Evolutionary conservation across 1,140 invertebrate species (phyloP).

Genomic region (Acarapis woodi): DNA sequence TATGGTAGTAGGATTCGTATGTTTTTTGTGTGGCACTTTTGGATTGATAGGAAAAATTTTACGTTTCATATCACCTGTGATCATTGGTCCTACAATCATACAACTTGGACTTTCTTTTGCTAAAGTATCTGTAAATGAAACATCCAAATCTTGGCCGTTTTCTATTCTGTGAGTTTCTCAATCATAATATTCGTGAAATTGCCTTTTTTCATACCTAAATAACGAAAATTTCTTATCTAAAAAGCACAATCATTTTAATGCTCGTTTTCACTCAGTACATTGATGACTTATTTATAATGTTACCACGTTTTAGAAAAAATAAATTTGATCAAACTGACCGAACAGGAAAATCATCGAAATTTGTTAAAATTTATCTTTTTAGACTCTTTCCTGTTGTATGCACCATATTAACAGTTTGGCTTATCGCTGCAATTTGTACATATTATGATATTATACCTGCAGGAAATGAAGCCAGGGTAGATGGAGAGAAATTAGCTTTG

Average conservation of each 20-base stretch:
- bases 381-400: background rate
- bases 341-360: background rate
- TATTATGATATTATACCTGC: background rate
- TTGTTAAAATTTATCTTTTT: background rate
- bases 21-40: too few relatives aligned
- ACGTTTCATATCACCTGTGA: slow-evolving; percentile 40
- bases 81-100: slow-evolving; percentile 45
- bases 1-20: too few relatives aligned
- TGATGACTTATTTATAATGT: slow-evolving; percentile 13
- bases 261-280: slow-evolving; percentile 16
- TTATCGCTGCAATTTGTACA: background rate
- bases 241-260: slow-evolving; percentile 16
- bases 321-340: background rate
- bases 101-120: slow-evolving; percentile 34
- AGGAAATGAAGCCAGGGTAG: background rate
- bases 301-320: slow-evolving; percentile 25
- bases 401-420: background rate
- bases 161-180: background rate
- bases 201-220: background rate
- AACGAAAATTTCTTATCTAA: slow-evolving; percentile 7
- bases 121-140: background rate
- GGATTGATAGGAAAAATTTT: slow-evolving; percentile 16
- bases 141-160: background rate
- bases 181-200: background rate
- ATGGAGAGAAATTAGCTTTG: background rate